These are phyloP conservation scores for Gallinago media DNA, from an alignment of 2,113 vertebrate genomes.

Conservation along the genomic window DNA sequence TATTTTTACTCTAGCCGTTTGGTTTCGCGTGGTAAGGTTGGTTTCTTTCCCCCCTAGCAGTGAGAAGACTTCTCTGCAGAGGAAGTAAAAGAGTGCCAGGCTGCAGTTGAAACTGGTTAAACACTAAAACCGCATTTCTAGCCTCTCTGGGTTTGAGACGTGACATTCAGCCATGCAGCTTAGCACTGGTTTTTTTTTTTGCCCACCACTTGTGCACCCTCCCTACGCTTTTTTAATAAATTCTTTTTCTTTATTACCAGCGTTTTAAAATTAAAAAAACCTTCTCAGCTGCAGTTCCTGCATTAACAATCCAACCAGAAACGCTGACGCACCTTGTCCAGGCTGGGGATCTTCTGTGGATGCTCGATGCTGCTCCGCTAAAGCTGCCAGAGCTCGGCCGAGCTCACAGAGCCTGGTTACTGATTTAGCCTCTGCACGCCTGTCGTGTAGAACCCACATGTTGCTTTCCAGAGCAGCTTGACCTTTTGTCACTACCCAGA, in stretches of 20 bases:
- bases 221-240: background rate
- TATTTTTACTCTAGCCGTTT: conserved; percentile 75
- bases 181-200: conserved; percentile 11
- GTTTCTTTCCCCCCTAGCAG: conserved; percentile 69
- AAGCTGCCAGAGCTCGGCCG: conserved; percentile 47
- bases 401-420: conserved; percentile 48
- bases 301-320: background rate
- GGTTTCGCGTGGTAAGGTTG: conserved; percentile 69
- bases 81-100: conserved; percentile 82
- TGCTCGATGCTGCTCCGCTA: conserved; percentile 39
- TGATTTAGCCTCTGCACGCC: conserved; percentile 4
- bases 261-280: background rate
- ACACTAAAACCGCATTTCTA: conserved; percentile 81
- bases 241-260: background rate
- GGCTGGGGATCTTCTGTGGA: background rate
- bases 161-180: conserved; percentile 78
- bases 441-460: conserved; percentile 57
- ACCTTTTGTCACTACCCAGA: conserved; percentile 74
- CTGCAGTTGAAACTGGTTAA: conserved; percentile 81
- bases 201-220: conserved; percentile 33
- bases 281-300: background rate
- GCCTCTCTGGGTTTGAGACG: conserved; percentile 76
- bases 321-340: background rate
- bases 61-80: conserved; percentile 65
- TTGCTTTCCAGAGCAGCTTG: conserved; percentile 68